Evolutionary conservation across 2,113 vertebrate species (phyloP).

Genomic region (Hipposideros armiger): DNA sequence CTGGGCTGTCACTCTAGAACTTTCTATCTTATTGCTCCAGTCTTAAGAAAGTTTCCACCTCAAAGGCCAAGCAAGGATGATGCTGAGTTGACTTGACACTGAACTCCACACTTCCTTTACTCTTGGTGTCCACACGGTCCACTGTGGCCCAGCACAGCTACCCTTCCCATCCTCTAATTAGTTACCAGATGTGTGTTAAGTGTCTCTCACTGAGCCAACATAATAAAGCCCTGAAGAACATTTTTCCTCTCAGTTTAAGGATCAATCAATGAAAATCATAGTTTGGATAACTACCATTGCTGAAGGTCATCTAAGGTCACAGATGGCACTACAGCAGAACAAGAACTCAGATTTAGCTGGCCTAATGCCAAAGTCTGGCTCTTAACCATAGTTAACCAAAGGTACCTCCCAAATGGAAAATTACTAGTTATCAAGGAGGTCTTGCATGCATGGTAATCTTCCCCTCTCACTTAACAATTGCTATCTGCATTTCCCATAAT

Average conservation of each 20-base stretch:
- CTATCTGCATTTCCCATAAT: constrained; percentile 1
- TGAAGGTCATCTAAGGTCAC: background rate
- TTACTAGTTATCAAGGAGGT: background rate
- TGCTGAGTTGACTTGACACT: background rate
- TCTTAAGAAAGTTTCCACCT: background rate
- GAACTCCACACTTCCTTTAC: background rate
- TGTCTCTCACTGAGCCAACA: background rate
- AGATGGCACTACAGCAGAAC: background rate
- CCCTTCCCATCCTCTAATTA: background rate
- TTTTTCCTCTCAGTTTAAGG: background rate
- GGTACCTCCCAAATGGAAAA: background rate
- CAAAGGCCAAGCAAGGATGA: constrained; percentile 19
- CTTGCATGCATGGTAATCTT: background rate
- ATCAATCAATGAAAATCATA: background rate
- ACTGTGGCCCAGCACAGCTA: background rate
- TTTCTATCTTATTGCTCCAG: background rate
- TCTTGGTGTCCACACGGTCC: background rate
- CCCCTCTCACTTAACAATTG: background rate
- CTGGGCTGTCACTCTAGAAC: background rate
- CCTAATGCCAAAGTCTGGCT: background rate
- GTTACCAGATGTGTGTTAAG: background rate
- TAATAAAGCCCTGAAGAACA: background rate
- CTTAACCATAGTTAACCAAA: background rate
- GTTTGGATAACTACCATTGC: background rate
- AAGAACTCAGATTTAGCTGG: background rate